Evolutionary conservation across 2,888 invertebrate species (phyloP).

Genomic region (Leucania comma): DNA sequence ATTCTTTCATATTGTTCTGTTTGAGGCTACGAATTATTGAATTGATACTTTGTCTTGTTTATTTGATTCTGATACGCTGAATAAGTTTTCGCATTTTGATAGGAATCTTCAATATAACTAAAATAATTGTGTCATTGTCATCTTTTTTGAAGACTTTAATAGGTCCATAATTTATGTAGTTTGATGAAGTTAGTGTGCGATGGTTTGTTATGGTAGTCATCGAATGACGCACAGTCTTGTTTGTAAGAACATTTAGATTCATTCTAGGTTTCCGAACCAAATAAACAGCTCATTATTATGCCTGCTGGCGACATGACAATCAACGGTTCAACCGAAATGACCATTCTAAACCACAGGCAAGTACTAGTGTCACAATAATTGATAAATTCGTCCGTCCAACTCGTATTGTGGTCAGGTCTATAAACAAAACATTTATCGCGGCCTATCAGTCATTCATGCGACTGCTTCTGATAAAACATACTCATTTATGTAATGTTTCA

Average conservation of each 20-base stretch:
- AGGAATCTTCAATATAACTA: background rate
- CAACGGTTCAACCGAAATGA: constrained; percentile 15
- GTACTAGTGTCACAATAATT: constrained; percentile 33
- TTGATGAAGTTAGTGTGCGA: too few species aligned
- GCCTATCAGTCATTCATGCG: constrained; percentile 57
- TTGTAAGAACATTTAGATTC: background rate
- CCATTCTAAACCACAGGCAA: constrained; percentile 38
- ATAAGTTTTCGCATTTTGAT: constrained; percentile 12
- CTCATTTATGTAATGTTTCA: constrained; percentile 52
- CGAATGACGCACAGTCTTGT: constrained; percentile 27
- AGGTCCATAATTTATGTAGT: constrained; percentile 3
- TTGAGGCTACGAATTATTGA: constrained; percentile 26
- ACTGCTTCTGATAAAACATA: constrained; percentile 47
- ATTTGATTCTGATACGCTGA: constrained; percentile 12
- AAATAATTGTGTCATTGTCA: constrained; percentile 26
- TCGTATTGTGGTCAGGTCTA: constrained; percentile 36
- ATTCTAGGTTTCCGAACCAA: constrained; percentile 18
- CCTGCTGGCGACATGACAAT: constrained; percentile 10
- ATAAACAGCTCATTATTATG: constrained; percentile 33
- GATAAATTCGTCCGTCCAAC: constrained; percentile 41
- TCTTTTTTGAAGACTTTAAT: constrained; percentile 9
- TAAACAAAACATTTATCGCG: constrained; percentile 53
- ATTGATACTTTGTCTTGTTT: constrained; percentile 27
- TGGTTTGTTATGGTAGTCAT: constrained; percentile 22
- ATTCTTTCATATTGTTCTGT: constrained; percentile 33